Percentiles rank a stretch among this genome's conserved stretches.
Evolutionary conservation across 2,113 vertebrate species (phyloP).

Genomic region (Dicentrarchus labrax): DNA sequence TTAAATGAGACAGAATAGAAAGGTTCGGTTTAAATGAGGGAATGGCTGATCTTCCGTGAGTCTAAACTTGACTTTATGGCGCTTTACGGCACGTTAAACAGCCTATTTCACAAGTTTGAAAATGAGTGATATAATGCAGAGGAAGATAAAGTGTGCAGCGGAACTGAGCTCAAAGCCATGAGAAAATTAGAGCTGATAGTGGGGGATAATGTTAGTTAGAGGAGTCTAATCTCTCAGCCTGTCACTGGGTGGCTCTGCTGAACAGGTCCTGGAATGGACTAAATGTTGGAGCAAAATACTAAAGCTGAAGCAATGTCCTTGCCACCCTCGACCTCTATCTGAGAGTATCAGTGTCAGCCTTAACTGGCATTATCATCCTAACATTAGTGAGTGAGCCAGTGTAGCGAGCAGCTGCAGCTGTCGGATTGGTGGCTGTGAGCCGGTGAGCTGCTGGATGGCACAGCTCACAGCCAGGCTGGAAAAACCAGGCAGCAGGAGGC

Average conservation of each 20-base stretch:
- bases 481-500: slow-evolving; percentile 63
- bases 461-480: slow-evolving; percentile 56
- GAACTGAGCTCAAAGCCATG: slow-evolving; percentile 17
- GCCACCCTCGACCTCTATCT: slow-evolving; percentile 21
- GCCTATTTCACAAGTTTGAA: slow-evolving; percentile 8
- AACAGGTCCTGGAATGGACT: background rate
- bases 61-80: background rate
- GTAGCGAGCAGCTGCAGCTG: slow-evolving; percentile 65
- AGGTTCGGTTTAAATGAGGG: slow-evolving; percentile 11
- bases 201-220: slow-evolving; percentile 5
- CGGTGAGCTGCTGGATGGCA: slow-evolving; percentile 52
- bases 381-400: slow-evolving; percentile 47
- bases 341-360: slow-evolving; percentile 35
- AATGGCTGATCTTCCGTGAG: background rate
- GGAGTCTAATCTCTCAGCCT: slow-evolving; percentile 28
- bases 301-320: background rate
- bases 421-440: slow-evolving; percentile 38
- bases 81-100: background rate
- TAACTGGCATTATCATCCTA: slow-evolving; percentile 37
- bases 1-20: slow-evolving; percentile 6
- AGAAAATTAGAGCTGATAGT: slow-evolving; percentile 30
- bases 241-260: background rate
- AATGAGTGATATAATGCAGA: slow-evolving; percentile 12
- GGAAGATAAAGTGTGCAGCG: background rate
- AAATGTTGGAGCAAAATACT: background rate